These are phyloP conservation scores for Hololepta plana DNA, from an alignment of 2,888 invertebrate species.

Conservation along the genomic window DNA sequence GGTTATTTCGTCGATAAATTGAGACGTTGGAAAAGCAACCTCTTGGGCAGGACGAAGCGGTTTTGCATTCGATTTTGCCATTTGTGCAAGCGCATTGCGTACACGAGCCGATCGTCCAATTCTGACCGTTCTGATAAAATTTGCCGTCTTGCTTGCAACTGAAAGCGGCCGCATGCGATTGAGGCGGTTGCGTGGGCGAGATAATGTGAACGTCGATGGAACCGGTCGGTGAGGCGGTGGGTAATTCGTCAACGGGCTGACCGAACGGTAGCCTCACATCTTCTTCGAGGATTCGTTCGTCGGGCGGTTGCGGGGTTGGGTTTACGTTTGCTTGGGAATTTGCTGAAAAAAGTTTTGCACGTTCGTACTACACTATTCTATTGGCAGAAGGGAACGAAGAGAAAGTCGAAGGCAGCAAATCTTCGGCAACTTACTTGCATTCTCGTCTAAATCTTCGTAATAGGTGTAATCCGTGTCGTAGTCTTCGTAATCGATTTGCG, in stretches of 20 bases:
- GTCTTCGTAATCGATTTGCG: conserved; percentile 17
- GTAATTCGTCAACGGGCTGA: conserved; percentile 22
- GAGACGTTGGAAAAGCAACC: conserved; percentile 10
- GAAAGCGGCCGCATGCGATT: conserved; percentile 13
- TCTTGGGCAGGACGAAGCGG: conserved; percentile 30
- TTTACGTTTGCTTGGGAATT: conserved; percentile 5
- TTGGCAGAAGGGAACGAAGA: background rate
- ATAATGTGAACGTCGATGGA: conserved; percentile 16
- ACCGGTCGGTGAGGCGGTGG: conserved; percentile 19
- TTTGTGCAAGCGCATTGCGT: conserved; percentile 51
- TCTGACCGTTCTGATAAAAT: conserved; percentile 46
- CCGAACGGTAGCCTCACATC: conserved; percentile 14
- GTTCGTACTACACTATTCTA: conserved; percentile 2
- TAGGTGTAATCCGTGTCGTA: conserved; percentile 18
- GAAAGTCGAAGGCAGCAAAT: conserved; percentile 2
- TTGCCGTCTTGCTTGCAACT: conserved; percentile 39
- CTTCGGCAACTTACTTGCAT: conserved; percentile 12
- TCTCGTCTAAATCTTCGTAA: conserved; percentile 18
- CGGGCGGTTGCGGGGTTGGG: conserved; percentile 21
- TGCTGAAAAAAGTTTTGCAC: no score
- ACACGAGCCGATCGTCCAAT: conserved; percentile 50
- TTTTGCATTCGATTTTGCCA: conserved; percentile 39
- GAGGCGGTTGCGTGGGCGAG: conserved; percentile 14
- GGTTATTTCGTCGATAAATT: conserved; percentile 11
- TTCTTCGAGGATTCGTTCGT: conserved; percentile 17